Base-by-base conservation (phyloP, 2,888 invertebrate species). In the Hemithea aestivaria region DNA sequence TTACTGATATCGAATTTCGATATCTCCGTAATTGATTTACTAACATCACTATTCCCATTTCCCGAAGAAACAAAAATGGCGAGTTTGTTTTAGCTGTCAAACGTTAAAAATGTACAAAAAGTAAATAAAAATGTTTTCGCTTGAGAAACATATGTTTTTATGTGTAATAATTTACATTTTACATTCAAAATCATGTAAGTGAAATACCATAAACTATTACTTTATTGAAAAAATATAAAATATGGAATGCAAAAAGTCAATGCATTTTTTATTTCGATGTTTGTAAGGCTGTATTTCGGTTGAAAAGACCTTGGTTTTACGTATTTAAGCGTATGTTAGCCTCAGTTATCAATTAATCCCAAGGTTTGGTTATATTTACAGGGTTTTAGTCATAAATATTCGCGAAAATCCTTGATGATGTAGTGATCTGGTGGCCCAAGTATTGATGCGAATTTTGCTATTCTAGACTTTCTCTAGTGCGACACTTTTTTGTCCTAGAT, bases 121-220 rank as follows among this genome's bases (percentile, higher is more conserved):
- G 66, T 79, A 78, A 79, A 75, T 80, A 79, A 75, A 77, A 76
- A 84, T 84, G 84, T 73, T 73, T 73, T 66, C 65, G 48, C 59
- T 56, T 48, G 55, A 53, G 40, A 66, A 61, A 56, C 61, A 66
- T 64, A 59, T 70, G 55, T 66, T 74, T 53, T 53, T 66, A 45
- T 70, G 67, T 74, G 64, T 71, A 48, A 60, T 68, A 45, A 48
- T 74, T 21, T 55, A 68, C 44, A 35, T 72, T 29, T 48, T 65
- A 49, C 62, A 56, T 51, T 58, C 64, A 44, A 55, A 70, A 66
- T 60, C 62, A 76, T 81, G 84, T 84, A 59, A 80, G 84, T 83
- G 9, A 63, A 21, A 34, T 7, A 27, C 41, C 11, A 20, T 10
- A 23, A 36, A 30, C 3, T 2, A 2, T 26, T 16, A 26, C 2